Evolutionary conservation across 2,888 invertebrate genomes (phyloP), one percentile per base, ranked within the genome.

Genomic region (Terebella lapidaria): DNA sequence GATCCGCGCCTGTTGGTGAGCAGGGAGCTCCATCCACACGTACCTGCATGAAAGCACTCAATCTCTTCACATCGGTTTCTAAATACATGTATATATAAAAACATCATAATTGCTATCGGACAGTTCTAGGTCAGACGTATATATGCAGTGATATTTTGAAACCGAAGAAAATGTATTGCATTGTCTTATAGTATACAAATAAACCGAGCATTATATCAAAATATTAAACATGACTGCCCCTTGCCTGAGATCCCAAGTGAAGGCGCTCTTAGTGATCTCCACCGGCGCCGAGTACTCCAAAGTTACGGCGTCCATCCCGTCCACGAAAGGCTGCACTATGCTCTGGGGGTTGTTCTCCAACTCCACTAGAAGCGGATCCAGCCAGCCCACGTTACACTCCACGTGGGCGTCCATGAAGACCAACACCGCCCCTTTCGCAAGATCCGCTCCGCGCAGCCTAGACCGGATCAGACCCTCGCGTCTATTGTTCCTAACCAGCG

Each of bases 341-440:
- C 60, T 51, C 10, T 56, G 49, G 10, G 57, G 56, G 58, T 64
- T 55, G 30, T 46, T 22, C 29, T 51, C 25, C 5, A 68, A 45
- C 30, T 67, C 63, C 15, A 61, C 58, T 3, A 67, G 57, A 3
- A 68, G 51, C 1, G 68, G 68, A 42, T 63, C 64, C 54, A 67
- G 53, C 68, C 68, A 68, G 25, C 63, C 62, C 18, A 55, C 60
- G 53, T 68, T 68, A 15, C 54, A 59, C 60, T 68, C 68, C 1
- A 65, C 62, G 54, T 68, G 68, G 1, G 67, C 68, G 45, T 68
- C 68, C 15, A 66, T 62, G 54, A 68, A 68, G n/a, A 68, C 53
- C 30, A 68, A 47, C 15, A 68, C 61, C 0, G 60, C 57, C 25
- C 53, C 59, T 10, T 49, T 28, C 0, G 67, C 57, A 18, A 54